Evolutionary conservation across 2,888 invertebrate species (phyloP).

Genomic region (Euzetes globulus): DNA sequence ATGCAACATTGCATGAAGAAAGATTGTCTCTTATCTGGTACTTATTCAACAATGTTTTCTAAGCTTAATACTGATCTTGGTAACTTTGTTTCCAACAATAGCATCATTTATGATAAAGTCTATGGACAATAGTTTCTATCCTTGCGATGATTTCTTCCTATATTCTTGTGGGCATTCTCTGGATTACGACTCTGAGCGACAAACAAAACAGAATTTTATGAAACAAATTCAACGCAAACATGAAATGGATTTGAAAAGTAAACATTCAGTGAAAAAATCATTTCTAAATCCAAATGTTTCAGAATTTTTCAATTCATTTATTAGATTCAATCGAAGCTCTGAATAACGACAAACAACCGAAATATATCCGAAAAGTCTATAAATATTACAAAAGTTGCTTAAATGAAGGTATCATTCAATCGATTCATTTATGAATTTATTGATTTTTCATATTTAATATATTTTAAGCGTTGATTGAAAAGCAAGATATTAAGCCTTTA

Average conservation of each 20-base stretch:
- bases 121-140: background rate
- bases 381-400: conserved; percentile 15
- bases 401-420: background rate
- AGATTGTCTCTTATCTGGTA: background rate
- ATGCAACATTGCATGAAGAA: background rate
- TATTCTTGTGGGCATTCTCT: background rate
- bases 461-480: background rate
- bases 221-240: background rate
- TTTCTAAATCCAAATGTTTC: background rate
- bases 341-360: background rate
- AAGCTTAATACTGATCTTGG: background rate
- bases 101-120: background rate
- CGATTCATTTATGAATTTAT: no score
- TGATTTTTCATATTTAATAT: background rate
- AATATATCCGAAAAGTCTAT: background rate
- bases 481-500: background rate
- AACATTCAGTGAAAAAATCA: background rate
- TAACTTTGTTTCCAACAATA: background rate
- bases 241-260: background rate
- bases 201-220: background rate
- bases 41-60: background rate
- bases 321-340: background rate
- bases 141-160: conserved; percentile 1
- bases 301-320: background rate
- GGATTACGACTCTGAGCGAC: background rate